phyloP scores from a whole-genome alignment of 1,140 invertebrate genomes.

The Oreohelix idahoensis region DNA sequence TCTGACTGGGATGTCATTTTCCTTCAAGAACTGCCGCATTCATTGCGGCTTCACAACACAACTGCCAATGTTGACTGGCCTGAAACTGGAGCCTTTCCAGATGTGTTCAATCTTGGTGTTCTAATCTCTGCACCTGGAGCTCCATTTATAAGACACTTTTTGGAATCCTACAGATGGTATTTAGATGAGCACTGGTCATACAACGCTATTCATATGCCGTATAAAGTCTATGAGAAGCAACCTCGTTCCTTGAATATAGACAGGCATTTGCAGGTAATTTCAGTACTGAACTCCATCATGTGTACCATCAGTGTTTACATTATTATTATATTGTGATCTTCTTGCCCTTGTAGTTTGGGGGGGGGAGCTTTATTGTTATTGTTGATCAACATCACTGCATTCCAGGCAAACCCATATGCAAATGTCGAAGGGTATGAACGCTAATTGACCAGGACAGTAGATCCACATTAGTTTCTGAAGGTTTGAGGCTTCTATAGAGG shows the following conservation, averaged over 20 bases:
- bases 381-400: too few species aligned
- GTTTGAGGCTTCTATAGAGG: too few species aligned
- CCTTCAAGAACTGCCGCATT: conserved; percentile 44
- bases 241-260: conserved; percentile 46
- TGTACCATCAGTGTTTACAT: too few species aligned
- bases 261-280: conserved; percentile 50
- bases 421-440: too few species aligned
- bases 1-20: conserved; percentile 54
- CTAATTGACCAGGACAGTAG: too few species aligned
- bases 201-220: conserved; percentile 53
- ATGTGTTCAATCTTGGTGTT: conserved; percentile 54
- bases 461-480: too few species aligned
- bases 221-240: conserved; percentile 54
- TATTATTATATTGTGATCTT: too few species aligned
- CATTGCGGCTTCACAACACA: conserved; percentile 40
- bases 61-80: conserved; percentile 47
- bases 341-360: too few species aligned
- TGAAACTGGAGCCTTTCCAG: conserved; percentile 47
- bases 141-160: conserved; percentile 45
- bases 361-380: too few species aligned
- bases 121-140: conserved; percentile 46
- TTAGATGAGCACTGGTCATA: conserved; percentile 54
- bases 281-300: background rate
- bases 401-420: too few species aligned
- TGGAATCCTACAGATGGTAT: conserved; percentile 50